These are phyloP conservation scores for Epizoanthus fatuus DNA, from an alignment of 92 coral and sea anemone species.

Conservation along the genomic window DNA sequence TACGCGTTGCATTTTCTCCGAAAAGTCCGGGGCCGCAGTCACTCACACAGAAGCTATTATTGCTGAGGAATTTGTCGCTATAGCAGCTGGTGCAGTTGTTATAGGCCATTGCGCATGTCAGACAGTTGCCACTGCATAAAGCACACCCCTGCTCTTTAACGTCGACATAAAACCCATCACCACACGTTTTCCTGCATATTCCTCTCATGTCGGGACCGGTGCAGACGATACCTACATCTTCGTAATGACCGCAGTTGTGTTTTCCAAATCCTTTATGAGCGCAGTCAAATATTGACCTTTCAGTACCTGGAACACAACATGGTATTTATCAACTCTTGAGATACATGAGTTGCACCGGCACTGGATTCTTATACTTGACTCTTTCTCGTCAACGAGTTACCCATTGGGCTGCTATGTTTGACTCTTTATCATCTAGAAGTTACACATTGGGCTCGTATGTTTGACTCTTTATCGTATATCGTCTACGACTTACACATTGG, in stretches of 20 bases:
- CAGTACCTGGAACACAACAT: slow-evolving; percentile 58
- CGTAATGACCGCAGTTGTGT: slow-evolving; percentile 85
- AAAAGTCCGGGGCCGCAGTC: slow-evolving; percentile 77
- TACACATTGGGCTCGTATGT: too few species aligned
- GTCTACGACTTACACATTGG: too few species aligned
- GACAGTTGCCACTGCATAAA: slow-evolving; percentile 76
- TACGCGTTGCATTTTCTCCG: slow-evolving; percentile 47
- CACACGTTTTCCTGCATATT: slow-evolving; percentile 17
- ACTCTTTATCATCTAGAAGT: too few species aligned
- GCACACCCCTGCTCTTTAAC: slow-evolving; percentile 53
- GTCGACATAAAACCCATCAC: background rate
- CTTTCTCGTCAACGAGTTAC: too few species aligned
- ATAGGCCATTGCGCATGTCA: slow-evolving; percentile 40
- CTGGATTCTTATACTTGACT: too few species aligned
- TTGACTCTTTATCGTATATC: too few species aligned
- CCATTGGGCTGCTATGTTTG: too few species aligned
- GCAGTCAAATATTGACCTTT: slow-evolving; percentile 74
- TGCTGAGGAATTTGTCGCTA: slow-evolving; percentile 32
- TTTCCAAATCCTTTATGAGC: slow-evolving; percentile 77
- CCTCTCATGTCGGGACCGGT: slow-evolving; percentile 79
- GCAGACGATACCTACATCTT: slow-evolving; percentile 85
- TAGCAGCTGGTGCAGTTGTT: slow-evolving; percentile 77
- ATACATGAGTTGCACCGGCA: too few species aligned
- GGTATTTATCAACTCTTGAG: background rate
- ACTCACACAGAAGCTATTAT: slow-evolving; percentile 58